Evolutionary conservation across 1,140 invertebrate genomes (phyloP).

Genomic region (Plectrocnemia conspersa): DNA sequence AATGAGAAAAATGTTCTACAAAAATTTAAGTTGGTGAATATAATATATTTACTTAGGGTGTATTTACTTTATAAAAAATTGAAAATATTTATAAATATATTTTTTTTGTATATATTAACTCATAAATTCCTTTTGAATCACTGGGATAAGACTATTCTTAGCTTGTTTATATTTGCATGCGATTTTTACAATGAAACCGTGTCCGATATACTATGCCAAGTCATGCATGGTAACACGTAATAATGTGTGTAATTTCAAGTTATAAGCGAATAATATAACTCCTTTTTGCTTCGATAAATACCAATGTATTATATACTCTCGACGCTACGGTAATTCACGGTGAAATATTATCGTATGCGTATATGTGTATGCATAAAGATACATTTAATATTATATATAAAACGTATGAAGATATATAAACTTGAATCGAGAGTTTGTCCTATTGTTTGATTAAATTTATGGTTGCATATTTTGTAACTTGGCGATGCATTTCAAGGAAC

Average conservation of each 20-base stretch:
- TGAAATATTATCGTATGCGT: no score
- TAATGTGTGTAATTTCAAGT: slow-evolving; percentile 4
- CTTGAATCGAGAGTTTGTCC: slow-evolving; percentile 22
- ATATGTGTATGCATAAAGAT: slow-evolving; percentile 20
- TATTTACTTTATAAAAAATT: no score
- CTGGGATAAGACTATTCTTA: no score
- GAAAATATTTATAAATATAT: no score
- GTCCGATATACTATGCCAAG: neutral
- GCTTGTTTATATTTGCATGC: no score
- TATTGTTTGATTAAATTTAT: slow-evolving; percentile 36
- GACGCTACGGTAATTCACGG: slow-evolving; percentile 16
- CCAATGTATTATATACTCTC: slow-evolving; percentile 3
- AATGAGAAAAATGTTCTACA: no score
- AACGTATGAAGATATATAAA: neutral
- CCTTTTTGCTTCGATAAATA: slow-evolving; percentile 26
- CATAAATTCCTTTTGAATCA: no score
- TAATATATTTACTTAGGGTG: no score
- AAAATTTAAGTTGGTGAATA: no score
- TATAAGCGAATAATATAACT: no score
- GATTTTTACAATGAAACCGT: no score
- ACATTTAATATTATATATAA: slow-evolving; percentile 20
- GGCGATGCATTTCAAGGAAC: slow-evolving; percentile 18
- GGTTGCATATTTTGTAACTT: slow-evolving; percentile 26
- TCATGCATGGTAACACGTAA: slow-evolving; percentile 5
- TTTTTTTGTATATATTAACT: no score